These are phyloP conservation scores for Petroica traversi DNA, from an alignment of 2,113 vertebrate genomes.

Conservation along the genomic window DNA sequence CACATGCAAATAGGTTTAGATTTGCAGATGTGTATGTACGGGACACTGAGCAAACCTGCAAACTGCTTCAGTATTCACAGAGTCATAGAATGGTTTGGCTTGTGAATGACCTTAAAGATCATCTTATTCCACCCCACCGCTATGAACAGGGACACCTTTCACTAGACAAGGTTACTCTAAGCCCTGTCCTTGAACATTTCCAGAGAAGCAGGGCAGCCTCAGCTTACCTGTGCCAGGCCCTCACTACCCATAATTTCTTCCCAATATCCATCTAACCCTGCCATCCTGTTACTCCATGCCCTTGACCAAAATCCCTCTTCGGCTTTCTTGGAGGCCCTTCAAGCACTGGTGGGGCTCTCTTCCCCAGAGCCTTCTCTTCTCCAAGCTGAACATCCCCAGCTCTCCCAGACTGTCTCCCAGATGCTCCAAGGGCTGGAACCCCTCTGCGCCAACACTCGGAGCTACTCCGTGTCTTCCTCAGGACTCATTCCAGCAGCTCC, in stretches of 20 bases:
- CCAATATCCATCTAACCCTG: background rate
- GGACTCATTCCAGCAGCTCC: background rate
- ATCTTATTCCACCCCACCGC: background rate
- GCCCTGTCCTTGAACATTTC: background rate
- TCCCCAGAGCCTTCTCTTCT: background rate
- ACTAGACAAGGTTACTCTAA: background rate
- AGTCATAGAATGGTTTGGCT: background rate
- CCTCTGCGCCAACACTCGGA: background rate
- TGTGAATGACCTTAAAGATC: background rate
- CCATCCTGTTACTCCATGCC: background rate
- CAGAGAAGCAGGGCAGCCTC: background rate
- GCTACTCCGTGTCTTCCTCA: background rate
- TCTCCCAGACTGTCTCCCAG: background rate
- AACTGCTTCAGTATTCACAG: background rate
- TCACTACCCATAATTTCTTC: background rate
- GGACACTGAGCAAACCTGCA: background rate
- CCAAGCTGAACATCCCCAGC: background rate
- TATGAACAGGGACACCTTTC: background rate
- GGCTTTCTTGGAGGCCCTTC: background rate
- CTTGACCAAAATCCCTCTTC: background rate
- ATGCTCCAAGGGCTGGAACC: background rate
- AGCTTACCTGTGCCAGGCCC: background rate
- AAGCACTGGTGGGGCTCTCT: background rate
- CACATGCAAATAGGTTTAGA: background rate
- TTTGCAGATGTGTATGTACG: background rate